phyloP scores from a whole-genome alignment of 2,888 invertebrate species.

The Synergus umbraculus region DNA sequence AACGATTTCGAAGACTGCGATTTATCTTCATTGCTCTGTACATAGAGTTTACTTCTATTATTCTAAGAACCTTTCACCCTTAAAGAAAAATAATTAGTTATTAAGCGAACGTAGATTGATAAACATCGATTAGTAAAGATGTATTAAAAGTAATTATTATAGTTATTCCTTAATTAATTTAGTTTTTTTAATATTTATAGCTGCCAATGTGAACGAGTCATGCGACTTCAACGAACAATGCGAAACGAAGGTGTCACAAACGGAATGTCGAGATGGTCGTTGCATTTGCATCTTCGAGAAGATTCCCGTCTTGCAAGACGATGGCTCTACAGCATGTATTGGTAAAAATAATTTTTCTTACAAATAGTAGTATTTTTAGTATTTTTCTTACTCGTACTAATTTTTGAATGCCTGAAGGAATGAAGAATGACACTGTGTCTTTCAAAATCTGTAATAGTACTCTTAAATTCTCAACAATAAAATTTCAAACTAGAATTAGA shows the following conservation, averaged over 20 bases:
- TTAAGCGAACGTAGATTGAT: no score
- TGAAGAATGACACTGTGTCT: no score
- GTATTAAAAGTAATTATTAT: neutral
- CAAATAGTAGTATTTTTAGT: neutral
- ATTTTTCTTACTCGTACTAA: no score
- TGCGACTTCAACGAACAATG: conserved; percentile 92
- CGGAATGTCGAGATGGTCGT: conserved; percentile 88
- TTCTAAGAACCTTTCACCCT: neutral
- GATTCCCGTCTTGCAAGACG: conserved; percentile 84
- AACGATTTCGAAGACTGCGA: neutral
- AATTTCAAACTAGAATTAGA: conserved; percentile 1
- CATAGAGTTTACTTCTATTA: neutral
- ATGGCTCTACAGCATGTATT: conserved; percentile 86
- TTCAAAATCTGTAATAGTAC: no score
- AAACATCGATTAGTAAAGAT: neutral
- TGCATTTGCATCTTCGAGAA: conserved; percentile 90
- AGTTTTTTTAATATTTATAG: conserved; percentile 75
- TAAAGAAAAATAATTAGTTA: neutral
- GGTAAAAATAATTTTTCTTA: conserved; percentile 79
- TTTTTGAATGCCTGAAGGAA: no score
- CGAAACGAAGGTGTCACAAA: conserved; percentile 85
- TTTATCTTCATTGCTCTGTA: neutral
- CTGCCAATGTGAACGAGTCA: conserved; percentile 87
- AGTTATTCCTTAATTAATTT: conserved; percentile 33
- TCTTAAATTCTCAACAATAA: neutral